Evolutionary conservation across 2,888 invertebrate species (phyloP).

Genomic region (Conus canariensis): DNA sequence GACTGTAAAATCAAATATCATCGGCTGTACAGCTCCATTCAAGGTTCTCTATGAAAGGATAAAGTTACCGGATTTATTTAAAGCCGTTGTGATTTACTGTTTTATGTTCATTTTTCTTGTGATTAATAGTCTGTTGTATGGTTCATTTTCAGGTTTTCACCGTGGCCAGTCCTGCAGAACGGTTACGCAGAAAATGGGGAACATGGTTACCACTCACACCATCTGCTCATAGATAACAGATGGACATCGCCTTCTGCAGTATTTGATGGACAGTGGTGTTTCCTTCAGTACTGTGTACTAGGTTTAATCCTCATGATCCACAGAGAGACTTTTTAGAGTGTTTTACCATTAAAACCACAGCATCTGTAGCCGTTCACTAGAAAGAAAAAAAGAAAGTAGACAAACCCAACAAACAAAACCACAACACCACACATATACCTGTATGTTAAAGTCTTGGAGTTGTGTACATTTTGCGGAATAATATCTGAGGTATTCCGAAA

Average conservation of each 20-base stretch:
- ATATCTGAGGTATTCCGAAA: too few species aligned
- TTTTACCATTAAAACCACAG: background rate
- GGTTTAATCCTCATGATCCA: background rate
- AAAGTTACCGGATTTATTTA: too few species aligned
- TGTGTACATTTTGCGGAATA: too few species aligned
- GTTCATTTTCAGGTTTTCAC: constrained; percentile 51
- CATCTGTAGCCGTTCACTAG: background rate
- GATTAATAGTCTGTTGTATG: background rate
- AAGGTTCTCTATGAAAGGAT: too few species aligned
- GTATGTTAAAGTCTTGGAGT: too few species aligned
- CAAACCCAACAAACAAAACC: too few species aligned
- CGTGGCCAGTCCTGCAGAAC: constrained; percentile 68
- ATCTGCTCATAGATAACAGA: constrained; percentile 66
- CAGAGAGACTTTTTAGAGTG: background rate
- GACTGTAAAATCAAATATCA: too few species aligned
- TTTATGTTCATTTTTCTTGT: background rate
- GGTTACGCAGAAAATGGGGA: constrained; percentile 72
- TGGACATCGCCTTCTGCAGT: background rate
- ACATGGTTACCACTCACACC: constrained; percentile 74
- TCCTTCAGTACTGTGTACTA: background rate
- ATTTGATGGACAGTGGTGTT: background rate
- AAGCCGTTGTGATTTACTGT: background rate
- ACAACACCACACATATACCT: too few species aligned
- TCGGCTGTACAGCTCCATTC: too few species aligned
- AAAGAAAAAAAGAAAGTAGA: too few species aligned